Conservation (phyloP, 2,797 vertebrate genomes). For the Liparis tanakae region DNA sequence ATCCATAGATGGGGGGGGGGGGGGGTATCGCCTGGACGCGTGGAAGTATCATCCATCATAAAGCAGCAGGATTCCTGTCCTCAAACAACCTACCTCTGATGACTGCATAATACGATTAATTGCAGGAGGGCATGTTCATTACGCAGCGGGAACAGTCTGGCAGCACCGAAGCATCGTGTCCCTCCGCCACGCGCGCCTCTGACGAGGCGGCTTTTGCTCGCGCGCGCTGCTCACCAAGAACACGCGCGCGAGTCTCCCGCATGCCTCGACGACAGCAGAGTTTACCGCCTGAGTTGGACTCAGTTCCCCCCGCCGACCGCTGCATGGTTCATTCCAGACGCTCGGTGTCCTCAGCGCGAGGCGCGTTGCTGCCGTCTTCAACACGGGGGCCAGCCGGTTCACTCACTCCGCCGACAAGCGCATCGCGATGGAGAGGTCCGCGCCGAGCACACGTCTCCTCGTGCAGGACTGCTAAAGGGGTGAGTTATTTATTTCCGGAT, state of each 20-base stretch:
- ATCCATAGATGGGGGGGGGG: slow-evolving; percentile 20
- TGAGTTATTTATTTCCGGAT: slow-evolving; percentile 54
- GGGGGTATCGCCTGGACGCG: slow-evolving; percentile 10
- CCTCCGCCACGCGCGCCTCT: background rate
- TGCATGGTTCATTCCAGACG: slow-evolving; percentile 71
- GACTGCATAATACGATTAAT: slow-evolving; percentile 46
- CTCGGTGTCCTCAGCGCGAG: slow-evolving; percentile 51
- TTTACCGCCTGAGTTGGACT: slow-evolving; percentile 19
- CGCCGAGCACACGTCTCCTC: slow-evolving; percentile 14
- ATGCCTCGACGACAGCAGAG: slow-evolving; percentile 25
- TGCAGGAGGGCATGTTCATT: slow-evolving; percentile 25
- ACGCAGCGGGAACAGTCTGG: background rate
- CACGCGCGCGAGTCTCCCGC: background rate
- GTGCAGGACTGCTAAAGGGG: slow-evolving; percentile 51
- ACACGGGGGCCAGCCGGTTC: slow-evolving; percentile 41
- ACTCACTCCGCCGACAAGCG: slow-evolving; percentile 17
- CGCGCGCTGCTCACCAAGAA: background rate
- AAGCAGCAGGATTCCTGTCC: slow-evolving; percentile 43
- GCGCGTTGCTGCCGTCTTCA: slow-evolving; percentile 39
- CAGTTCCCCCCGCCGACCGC: slow-evolving; percentile 9
- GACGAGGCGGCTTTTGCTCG: slow-evolving; percentile 1
- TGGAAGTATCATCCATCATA: slow-evolving; percentile 55
- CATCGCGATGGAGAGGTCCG: slow-evolving; percentile 38
- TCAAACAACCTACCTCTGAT: slow-evolving; percentile 38
- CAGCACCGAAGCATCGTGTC: background rate